A percentile compares a stretch with the other conserved stretches of the same genome.
Evolutionary conservation across 2,888 invertebrate species (phyloP).

Genomic region (Orchesella flavescens): DNA sequence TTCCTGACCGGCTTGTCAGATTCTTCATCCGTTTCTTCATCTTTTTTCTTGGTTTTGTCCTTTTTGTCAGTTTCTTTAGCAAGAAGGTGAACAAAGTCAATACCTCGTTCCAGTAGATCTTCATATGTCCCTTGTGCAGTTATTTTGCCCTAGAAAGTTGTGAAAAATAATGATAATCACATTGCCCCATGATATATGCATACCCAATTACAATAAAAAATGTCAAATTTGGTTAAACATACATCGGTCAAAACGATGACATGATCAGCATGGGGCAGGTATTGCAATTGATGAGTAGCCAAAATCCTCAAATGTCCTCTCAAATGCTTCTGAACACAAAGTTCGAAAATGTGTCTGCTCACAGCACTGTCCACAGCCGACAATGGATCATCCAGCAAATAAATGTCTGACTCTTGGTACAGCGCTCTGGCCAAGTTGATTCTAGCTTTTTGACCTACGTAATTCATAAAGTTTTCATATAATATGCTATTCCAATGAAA

Average conservation of each 20-base stretch:
- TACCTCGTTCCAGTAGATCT: constrained; percentile 75
- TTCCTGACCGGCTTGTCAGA: constrained; percentile 37
- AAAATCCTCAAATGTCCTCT: constrained; percentile 83
- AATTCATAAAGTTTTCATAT: no score
- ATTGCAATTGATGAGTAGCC: constrained; percentile 78
- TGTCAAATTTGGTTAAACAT: no score
- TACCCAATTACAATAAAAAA: no score
- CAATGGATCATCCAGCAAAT: constrained; percentile 88
- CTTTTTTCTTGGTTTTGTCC: constrained; percentile 30
- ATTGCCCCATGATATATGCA: no score
- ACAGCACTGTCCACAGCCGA: constrained; percentile 84
- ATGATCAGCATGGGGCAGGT: constrained; percentile 71
- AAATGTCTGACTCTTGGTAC: constrained; percentile 87
- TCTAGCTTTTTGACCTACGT: constrained; percentile 75
- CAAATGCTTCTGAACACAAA: constrained; percentile 82
- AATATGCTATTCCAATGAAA: no score
- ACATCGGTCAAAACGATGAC: constrained; percentile 68
- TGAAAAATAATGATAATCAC: constrained; percentile 29
- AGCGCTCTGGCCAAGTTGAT: constrained; percentile 79
- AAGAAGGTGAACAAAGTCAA: constrained; percentile 73
- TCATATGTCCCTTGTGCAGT: constrained; percentile 79
- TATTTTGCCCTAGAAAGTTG: constrained; percentile 75
- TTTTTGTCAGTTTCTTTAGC: constrained; percentile 66
- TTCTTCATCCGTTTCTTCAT: constrained; percentile 71
- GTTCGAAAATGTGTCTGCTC: constrained; percentile 89